phyloP scores from a whole-genome alignment of 2,888 invertebrate species.

The Megaustenia siamemsis region DNA sequence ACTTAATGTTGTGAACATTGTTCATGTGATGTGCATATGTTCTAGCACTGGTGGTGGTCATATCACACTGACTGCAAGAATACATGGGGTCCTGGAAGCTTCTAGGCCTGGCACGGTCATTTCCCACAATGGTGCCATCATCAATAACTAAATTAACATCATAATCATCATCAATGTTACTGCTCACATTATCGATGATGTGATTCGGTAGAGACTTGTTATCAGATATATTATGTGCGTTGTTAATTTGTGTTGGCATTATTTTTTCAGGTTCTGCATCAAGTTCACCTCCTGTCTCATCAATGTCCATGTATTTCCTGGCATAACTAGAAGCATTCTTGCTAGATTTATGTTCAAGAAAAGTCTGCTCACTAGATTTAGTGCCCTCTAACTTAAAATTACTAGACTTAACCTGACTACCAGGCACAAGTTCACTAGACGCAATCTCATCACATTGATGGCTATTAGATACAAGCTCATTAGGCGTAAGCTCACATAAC shows the following conservation, averaged over 20 bases:
- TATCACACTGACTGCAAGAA: slow-evolving; percentile 61
- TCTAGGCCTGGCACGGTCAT: neutral
- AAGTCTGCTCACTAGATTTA: no score
- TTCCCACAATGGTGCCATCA: slow-evolving; percentile 5
- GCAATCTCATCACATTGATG: no score
- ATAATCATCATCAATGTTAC: slow-evolving; percentile 65
- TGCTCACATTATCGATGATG: slow-evolving; percentile 31
- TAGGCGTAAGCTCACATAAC: neutral
- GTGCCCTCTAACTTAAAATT: no score
- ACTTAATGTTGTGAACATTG: slow-evolving; percentile 67
- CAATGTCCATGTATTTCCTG: neutral
- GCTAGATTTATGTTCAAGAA: no score
- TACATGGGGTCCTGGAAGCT: neutral
- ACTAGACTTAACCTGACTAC: no score
- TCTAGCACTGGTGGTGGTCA: slow-evolving; percentile 71
- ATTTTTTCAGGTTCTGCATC: no score
- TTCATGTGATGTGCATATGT: slow-evolving; percentile 72
- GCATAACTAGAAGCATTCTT: no score
- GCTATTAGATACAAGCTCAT: no score
- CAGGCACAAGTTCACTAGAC: no score
- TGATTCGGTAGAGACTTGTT: slow-evolving; percentile 25
- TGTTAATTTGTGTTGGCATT: neutral
- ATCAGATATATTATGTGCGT: neutral
- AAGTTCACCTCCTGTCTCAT: slow-evolving; percentile 45
- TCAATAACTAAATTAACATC: slow-evolving; percentile 62